Percentiles rank a stretch among this genome's conserved stretches.
Conservation (phyloP, 2,113 vertebrate genomes). For the Eulemur rufifrons region DNA sequence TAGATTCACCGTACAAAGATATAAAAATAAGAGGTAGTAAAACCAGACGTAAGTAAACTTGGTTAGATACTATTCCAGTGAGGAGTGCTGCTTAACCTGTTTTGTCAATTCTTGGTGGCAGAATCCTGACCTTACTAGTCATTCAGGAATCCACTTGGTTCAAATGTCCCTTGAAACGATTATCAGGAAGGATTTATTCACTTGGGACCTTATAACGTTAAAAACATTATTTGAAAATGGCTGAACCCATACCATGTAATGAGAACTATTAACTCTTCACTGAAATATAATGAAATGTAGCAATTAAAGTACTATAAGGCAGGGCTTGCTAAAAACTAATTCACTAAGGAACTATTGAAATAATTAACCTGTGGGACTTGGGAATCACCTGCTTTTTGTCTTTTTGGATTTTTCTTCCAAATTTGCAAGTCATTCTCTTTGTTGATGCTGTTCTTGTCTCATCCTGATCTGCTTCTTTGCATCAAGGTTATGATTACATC, state of each 20-base stretch:
- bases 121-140: not conserved
- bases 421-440: slow-evolving; percentile 18
- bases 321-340: not conserved
- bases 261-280: not conserved
- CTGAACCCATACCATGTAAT: not conserved
- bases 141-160: not conserved
- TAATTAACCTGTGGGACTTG: not conserved
- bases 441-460: slow-evolving; percentile 31
- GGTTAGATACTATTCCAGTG: not conserved
- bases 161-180: not conserved
- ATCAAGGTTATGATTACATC: slow-evolving; percentile 44
- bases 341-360: not conserved
- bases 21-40: not conserved
- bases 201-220: not conserved
- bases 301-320: not conserved
- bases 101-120: not conserved
- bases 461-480: not conserved
- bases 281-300: not conserved
- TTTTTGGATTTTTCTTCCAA: slow-evolving; percentile 29
- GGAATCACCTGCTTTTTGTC: not conserved
- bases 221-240: slow-evolving; percentile 27
- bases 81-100: not conserved
- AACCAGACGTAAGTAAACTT: not conserved
- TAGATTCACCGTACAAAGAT: not conserved
- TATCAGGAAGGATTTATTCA: not conserved